Evolutionary conservation across 2,113 vertebrate species (phyloP), one percentile per base, ranked within the genome.

Genomic region (Syngnathus typhle): DNA sequence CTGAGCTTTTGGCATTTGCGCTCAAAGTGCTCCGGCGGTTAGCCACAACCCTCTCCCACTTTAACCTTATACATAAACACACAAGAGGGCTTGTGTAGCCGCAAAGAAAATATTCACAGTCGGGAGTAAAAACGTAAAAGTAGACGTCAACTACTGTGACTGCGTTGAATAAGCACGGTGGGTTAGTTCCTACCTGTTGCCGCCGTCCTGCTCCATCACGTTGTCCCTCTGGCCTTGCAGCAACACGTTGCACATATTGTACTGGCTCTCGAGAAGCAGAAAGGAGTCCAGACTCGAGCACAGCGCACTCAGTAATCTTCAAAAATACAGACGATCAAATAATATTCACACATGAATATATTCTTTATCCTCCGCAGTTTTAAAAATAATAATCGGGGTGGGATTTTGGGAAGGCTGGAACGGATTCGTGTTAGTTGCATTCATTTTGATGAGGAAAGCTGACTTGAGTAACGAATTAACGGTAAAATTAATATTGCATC

Each of bases 221-320:
- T 94, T 96, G 68, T 94, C 93, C 78, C 88, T 88, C 83, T 98
- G 96, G 74, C 91, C 91, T 78, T 86, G 89, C 46, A 98, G 88
- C 75, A 99, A 87, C 76, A 92, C 82, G 81, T 92, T 84, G 74
- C 93, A 93, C 77, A 99, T 82, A 61, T 90, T 88, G 82, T 94
- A 99, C 69, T 95, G 95, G 80, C 91, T 89, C 85, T 99, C 93
- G 80, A 98, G 80, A 27, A 98, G 89, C 58, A 98, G 88, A 49
- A 96, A 91, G 2, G 90, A 91, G 81, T 98, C 92, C 80, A 99
- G 90, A 72, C 93, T 92, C 87, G 93, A 96, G 89, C 95, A 96
- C 0, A 95, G 68, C 56, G 95, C 91, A 63, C 91, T 94, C 72
- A 99, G 85, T 66, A 99, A 84, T 81, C 97, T 99, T 81, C 46